These are phyloP conservation scores for Actenoides lindsayi DNA, from an alignment of 2,113 vertebrate genomes.

Conservation along the genomic window DNA sequence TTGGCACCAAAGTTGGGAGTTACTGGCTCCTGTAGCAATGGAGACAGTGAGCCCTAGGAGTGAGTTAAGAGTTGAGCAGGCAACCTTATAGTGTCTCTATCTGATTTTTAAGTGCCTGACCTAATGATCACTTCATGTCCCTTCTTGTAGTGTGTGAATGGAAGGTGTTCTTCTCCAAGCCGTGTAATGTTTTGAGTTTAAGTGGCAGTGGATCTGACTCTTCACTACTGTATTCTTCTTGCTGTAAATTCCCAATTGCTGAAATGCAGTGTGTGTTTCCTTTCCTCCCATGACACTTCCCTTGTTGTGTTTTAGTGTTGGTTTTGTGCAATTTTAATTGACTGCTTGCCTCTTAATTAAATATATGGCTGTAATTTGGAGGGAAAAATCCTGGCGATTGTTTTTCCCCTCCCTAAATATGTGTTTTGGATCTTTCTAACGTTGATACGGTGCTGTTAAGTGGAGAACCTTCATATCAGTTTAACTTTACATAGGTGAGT, in stretches of 20 bases:
- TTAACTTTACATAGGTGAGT: not conserved
- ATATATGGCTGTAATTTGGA: not conserved
- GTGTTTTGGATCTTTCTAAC: not conserved
- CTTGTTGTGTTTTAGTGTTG: not conserved
- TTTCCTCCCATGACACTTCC: not conserved
- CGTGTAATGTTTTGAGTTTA: not conserved
- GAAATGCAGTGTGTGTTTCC: not conserved
- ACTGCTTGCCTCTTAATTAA: not conserved
- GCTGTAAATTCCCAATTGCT: not conserved
- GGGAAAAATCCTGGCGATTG: not conserved
- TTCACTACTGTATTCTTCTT: not conserved
- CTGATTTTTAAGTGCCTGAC: not conserved
- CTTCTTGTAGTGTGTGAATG: not conserved
- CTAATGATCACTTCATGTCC: not conserved
- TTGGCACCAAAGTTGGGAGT: not conserved
- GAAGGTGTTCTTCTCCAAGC: not conserved
- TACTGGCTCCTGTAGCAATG: not conserved
- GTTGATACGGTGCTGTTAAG: not conserved
- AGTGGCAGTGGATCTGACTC: not conserved
- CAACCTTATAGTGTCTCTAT: not conserved
- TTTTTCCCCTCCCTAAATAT: not conserved
- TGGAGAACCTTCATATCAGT: not conserved
- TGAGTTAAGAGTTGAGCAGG: not conserved
- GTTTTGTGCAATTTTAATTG: not conserved
- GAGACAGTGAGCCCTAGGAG: accelerated